Evolutionary conservation across 2,888 invertebrate species (phyloP).

Genomic region (Eretmocerus hayati): DNA sequence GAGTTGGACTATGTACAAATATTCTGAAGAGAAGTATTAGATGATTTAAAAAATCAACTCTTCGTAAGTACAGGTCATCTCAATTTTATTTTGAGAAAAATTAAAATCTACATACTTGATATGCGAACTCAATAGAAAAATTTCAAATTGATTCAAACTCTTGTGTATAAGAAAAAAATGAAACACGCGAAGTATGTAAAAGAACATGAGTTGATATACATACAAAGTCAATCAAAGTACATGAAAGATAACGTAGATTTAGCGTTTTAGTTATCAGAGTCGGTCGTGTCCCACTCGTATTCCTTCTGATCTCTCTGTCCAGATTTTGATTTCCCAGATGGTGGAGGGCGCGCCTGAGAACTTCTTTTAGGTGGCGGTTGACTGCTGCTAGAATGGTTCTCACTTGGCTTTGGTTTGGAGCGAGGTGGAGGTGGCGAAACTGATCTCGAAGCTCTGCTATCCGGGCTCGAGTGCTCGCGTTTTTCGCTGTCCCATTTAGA

Average conservation of each 20-base stretch:
- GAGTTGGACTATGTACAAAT: too few species aligned
- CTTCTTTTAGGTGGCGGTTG: background rate
- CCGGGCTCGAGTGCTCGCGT: constrained; percentile 16
- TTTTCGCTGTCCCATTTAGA: constrained; percentile 22
- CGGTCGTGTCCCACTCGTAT: constrained; percentile 34
- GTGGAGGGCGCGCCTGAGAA: constrained; percentile 2
- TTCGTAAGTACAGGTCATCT: too few species aligned
- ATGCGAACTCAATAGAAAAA: too few species aligned
- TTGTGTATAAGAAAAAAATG: background rate
- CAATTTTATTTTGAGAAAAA: too few species aligned
- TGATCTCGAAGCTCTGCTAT: constrained; percentile 14
- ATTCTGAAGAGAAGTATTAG: too few species aligned
- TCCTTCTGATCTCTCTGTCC: constrained; percentile 17
- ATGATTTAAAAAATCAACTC: too few species aligned
- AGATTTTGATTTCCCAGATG: constrained; percentile 4
- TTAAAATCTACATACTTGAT: too few species aligned
- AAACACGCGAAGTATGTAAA: background rate
- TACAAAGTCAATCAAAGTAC: background rate
- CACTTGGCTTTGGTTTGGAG: background rate
- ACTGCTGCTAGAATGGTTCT: background rate
- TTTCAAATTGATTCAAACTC: background rate
- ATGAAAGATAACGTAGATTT: background rate
- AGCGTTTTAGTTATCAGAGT: constrained; percentile 27
- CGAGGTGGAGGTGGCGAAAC: constrained; percentile 10
- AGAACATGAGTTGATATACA: background rate